Conservation (phyloP, 2,888 invertebrate genomes). For the Brachycybe producta region DNA sequence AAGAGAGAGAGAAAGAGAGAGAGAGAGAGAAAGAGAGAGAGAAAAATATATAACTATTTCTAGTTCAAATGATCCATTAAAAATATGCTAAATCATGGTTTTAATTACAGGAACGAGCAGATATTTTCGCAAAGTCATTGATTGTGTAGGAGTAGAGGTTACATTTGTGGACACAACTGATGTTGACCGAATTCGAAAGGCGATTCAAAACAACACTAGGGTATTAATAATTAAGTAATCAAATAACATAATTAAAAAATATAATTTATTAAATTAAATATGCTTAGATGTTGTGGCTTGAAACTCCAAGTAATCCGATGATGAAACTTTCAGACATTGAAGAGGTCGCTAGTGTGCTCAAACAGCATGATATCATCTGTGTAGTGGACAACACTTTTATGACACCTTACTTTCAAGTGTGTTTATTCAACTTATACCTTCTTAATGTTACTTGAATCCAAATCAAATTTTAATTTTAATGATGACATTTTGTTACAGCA, state of each 20-base stretch:
- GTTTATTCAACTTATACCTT: conserved; percentile 8
- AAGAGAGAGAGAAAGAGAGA: too few relatives aligned
- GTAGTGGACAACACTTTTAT: conserved; percentile 91
- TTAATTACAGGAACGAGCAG: conserved; percentile 62
- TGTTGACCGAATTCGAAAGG: conserved; percentile 48
- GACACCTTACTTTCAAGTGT: conserved; percentile 66
- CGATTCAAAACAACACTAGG: conserved; percentile 71
- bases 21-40: too few relatives aligned
- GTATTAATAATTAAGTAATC: conserved; percentile 36
- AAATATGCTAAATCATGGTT: too few relatives aligned
- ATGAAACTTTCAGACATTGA: conserved; percentile 79
- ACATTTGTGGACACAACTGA: conserved; percentile 66
- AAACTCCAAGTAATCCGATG: conserved; percentile 90
- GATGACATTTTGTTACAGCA: conserved; percentile 41
- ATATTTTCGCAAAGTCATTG: conserved; percentile 45
- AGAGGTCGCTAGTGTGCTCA: conserved; percentile 49
- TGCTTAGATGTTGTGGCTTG: conserved; percentile 71
- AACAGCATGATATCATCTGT: conserved; percentile 44
- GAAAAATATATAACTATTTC: too few relatives aligned
- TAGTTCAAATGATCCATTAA: too few relatives aligned
- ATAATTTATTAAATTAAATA: not conserved
- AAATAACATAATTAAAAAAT: not conserved
- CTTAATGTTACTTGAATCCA: too few relatives aligned
- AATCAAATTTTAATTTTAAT: not conserved
- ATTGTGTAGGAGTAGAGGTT: conserved; percentile 55